Conservation (phyloP, 2,888 invertebrate species). For the Metacarcinus magister region DNA sequence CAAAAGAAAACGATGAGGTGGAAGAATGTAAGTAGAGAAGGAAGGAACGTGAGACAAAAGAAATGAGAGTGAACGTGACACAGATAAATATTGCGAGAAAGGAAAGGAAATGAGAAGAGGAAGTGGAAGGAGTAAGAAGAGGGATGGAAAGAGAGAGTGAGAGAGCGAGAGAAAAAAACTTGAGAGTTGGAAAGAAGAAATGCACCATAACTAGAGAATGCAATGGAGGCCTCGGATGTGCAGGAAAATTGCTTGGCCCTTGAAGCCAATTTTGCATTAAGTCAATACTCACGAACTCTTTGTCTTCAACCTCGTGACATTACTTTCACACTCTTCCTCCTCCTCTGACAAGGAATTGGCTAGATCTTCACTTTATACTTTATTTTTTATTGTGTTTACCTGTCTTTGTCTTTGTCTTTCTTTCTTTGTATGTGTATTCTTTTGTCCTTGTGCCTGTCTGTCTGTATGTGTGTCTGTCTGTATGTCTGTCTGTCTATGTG, state of each 20-base stretch:
- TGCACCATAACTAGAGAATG: neutral
- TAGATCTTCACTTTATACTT: too few relatives aligned
- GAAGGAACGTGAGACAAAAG: neutral
- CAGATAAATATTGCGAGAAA: neutral
- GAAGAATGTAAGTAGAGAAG: neutral
- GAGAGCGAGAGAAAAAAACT: neutral
- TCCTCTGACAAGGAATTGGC: neutral
- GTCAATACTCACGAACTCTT: conserved; percentile 10
- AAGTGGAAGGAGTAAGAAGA: neutral
- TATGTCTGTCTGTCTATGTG: too few relatives aligned
- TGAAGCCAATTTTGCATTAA: conserved; percentile 14
- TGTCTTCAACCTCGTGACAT: neutral
- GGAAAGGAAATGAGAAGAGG: neutral
- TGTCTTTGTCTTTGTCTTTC: too few relatives aligned
- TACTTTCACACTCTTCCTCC: neutral
- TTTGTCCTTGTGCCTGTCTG: too few relatives aligned
- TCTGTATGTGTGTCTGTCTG: too few relatives aligned
- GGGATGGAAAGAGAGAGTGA: neutral
- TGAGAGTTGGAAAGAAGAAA: neutral
- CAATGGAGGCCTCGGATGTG: neutral
- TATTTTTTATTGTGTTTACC: too few relatives aligned
- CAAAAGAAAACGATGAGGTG: neutral
- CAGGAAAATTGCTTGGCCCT: neutral
- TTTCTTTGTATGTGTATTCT: too few relatives aligned
- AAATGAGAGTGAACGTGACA: neutral